These are phyloP conservation scores for Lagocephalus sceleratus DNA, from an alignment of 2,797 vertebrate genomes.

Conservation along the genomic window DNA sequence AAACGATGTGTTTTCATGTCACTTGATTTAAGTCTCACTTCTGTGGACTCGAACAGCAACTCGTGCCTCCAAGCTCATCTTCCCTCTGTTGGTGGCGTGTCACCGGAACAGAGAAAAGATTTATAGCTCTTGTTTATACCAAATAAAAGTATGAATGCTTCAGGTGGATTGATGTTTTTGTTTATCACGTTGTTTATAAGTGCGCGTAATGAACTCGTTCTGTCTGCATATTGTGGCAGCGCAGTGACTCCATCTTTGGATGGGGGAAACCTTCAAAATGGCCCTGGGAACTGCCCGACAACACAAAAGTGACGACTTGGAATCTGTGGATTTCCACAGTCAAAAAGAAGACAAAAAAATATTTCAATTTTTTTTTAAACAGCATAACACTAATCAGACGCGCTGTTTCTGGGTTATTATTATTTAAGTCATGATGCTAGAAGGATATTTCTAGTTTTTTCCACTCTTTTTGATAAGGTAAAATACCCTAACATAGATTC, in stretches of 20 bases:
- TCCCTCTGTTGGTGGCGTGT: not conserved
- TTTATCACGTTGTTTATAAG: not conserved
- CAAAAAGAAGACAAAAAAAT: slow-evolving; percentile 14
- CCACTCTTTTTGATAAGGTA: no score
- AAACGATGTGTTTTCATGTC: slow-evolving; percentile 14
- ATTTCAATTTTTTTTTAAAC: not conserved
- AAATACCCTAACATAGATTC: no score
- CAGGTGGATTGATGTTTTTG: slow-evolving; percentile 6
- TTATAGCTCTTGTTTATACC: slow-evolving; percentile 7
- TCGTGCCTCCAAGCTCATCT: slow-evolving; percentile 5
- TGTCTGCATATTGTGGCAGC: slow-evolving; percentile 29
- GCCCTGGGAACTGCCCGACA: slow-evolving; percentile 20
- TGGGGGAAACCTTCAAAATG: slow-evolving; percentile 17
- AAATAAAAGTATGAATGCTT: slow-evolving; percentile 12
- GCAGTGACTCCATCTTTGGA: slow-evolving; percentile 21
- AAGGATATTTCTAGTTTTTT: not conserved
- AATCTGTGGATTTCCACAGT: slow-evolving; percentile 22
- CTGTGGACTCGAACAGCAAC: slow-evolving; percentile 23
- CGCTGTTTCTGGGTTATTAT: no score
- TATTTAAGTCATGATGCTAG: not conserved
- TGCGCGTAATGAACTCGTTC: slow-evolving; percentile 37
- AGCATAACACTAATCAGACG: no score
- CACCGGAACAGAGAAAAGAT: slow-evolving; percentile 14
- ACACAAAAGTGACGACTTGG: slow-evolving; percentile 14
- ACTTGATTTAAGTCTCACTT: slow-evolving; percentile 29